These are phyloP conservation scores for Carduelis carduelis DNA, from an alignment of 2,797 vertebrate species.

Conservation along the genomic window DNA sequence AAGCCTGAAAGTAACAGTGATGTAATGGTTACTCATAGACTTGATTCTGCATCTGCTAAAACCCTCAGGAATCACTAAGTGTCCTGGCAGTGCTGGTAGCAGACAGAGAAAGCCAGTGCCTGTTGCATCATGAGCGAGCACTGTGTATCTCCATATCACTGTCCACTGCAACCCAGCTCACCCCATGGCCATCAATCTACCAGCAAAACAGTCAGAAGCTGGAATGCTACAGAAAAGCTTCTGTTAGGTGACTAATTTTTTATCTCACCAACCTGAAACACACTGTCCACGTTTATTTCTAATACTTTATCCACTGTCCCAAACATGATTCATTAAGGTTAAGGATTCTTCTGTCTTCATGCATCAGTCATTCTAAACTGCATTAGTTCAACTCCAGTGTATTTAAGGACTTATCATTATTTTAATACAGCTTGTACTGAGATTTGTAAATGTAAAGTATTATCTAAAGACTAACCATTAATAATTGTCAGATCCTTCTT, in stretches of 20 bases:
- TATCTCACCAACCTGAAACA: background rate
- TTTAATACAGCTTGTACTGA: background rate
- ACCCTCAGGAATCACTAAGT: background rate
- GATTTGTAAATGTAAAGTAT: conserved; percentile 20
- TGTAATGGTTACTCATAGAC: background rate
- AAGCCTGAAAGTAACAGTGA: background rate
- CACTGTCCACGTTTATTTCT: background rate
- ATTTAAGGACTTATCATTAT: conserved; percentile 21
- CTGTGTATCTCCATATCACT: fast-evolving
- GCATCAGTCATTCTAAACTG: conserved; percentile 4
- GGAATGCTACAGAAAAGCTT: background rate
- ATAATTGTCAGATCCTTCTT: background rate
- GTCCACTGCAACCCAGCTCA: background rate
- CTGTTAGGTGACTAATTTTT: background rate
- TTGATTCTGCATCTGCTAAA: background rate
- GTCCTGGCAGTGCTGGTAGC: background rate
- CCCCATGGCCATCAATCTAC: background rate
- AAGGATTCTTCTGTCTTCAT: background rate
- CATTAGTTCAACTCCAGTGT: background rate
- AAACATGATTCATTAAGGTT: conserved; percentile 1
- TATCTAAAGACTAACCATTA: background rate
- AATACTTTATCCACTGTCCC: background rate
- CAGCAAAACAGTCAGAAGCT: background rate
- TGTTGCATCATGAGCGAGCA: background rate
- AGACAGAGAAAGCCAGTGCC: background rate